These are phyloP conservation scores for Bradysia coprophila DNA, from an alignment of 1,140 invertebrate species.

Conservation along the genomic window DNA sequence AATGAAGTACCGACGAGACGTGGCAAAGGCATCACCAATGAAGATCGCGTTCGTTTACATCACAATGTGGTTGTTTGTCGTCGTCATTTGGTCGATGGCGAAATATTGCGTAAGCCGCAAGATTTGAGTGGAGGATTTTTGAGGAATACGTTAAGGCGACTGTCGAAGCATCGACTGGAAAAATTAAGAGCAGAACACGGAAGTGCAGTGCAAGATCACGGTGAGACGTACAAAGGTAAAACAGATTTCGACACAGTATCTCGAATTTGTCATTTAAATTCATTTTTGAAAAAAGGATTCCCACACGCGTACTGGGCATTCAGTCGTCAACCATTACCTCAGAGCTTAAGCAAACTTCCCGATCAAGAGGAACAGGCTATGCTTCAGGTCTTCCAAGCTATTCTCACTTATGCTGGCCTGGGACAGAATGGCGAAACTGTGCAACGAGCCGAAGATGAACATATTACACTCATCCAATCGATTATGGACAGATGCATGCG, in stretches of 20 bases:
- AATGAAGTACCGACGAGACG: conserved; percentile 43
- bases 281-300: too few relatives aligned
- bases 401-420: conserved; percentile 68
- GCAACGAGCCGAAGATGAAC: conserved; percentile 56
- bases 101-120: conserved; percentile 60
- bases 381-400: conserved; percentile 56
- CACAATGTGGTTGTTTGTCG: conserved; percentile 64
- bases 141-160: conserved; percentile 65
- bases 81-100: conserved; percentile 63
- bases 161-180: conserved; percentile 75
- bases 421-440: conserved; percentile 38
- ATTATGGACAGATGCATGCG: conserved; percentile 80
- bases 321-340: conserved; percentile 55
- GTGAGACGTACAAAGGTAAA: conserved; percentile 59
- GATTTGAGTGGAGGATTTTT: conserved; percentile 64
- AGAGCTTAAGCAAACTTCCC: conserved; percentile 65
- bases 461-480: conserved; percentile 69
- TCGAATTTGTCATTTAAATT: too few relatives aligned
- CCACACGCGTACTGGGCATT: conserved; percentile 80
- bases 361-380: conserved; percentile 74
- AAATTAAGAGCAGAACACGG: conserved; percentile 65
- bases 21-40: conserved; percentile 49
- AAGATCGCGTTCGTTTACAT: conserved; percentile 62
- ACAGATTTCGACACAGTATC: too few relatives aligned
- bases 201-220: conserved; percentile 37